A percentile compares a stretch with the other conserved stretches of the same genome.
These are phyloP conservation scores for Catharus minimus DNA, from an alignment of 2,113 vertebrate genomes.

Conservation along the genomic window DNA sequence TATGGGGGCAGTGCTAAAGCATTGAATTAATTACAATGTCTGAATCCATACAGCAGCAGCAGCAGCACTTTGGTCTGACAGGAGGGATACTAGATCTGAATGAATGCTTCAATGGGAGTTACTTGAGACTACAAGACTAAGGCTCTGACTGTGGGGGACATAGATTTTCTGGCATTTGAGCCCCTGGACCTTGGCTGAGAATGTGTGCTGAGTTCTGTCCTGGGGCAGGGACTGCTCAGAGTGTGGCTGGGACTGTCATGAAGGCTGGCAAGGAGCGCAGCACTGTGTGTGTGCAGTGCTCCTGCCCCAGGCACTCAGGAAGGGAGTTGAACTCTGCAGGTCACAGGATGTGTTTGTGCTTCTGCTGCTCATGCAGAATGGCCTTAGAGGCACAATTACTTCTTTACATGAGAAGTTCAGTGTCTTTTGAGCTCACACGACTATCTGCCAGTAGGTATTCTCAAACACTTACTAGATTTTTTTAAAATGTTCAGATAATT, in stretches of 20 bases:
- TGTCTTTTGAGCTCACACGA: neutral
- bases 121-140: neutral
- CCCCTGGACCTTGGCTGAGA: neutral
- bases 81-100: neutral
- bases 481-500: neutral
- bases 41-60: neutral
- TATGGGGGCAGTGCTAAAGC: neutral
- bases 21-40: neutral
- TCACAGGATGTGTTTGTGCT: neutral
- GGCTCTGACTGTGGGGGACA: neutral
- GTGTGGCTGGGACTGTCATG: fast-evolving
- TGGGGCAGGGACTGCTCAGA: neutral
- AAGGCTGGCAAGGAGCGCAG: fast-evolving
- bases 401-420: neutral
- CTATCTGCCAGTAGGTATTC: neutral
- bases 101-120: neutral
- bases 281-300: fast-evolving
- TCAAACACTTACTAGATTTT: neutral
- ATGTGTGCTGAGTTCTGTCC: neutral
- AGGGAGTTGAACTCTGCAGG: neutral
- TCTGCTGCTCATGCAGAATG: neutral
- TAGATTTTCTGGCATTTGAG: fast-evolving
- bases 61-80: neutral
- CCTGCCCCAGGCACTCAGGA: fast-evolving
- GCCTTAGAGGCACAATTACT: neutral